These are phyloP conservation scores for Solenopsis fugax DNA, from an alignment of 1,140 invertebrate species.

Conservation along the genomic window DNA sequence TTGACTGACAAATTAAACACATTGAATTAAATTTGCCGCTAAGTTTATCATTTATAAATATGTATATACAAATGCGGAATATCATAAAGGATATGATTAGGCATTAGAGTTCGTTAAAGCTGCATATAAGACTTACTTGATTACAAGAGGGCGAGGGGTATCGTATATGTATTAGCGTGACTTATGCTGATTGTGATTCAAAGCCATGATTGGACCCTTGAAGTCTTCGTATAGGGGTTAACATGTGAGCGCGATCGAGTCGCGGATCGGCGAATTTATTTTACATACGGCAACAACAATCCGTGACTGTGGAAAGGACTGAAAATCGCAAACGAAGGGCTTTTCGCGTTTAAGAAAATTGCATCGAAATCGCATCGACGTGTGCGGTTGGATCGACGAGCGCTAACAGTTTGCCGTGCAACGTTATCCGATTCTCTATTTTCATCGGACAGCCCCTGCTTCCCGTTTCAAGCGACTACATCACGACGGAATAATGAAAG, in stretches of 20 bases:
- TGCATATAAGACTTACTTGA: slow-evolving; percentile 28
- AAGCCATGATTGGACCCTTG: slow-evolving; percentile 75
- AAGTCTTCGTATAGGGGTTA: slow-evolving; percentile 52
- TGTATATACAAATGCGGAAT: slow-evolving; percentile 7
- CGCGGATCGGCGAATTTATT: slow-evolving; percentile 21
- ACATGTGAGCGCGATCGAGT: slow-evolving; percentile 20
- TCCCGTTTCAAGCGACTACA: slow-evolving; percentile 2
- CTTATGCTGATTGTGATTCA: slow-evolving; percentile 54
- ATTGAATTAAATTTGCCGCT: not conserved
- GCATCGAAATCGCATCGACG: slow-evolving; percentile 31
- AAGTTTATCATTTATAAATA: slow-evolving; percentile 1
- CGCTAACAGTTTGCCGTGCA: not conserved
- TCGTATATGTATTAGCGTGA: slow-evolving; percentile 22
- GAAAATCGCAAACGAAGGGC: slow-evolving; percentile 10
- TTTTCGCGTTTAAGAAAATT: slow-evolving; percentile 26
- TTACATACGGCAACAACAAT: not conserved
- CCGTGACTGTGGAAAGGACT: not conserved
- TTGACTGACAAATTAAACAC: not conserved
- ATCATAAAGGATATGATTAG: slow-evolving; percentile 43
- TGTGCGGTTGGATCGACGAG: not conserved
- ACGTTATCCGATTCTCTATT: slow-evolving; percentile 18
- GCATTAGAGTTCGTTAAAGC: slow-evolving; percentile 38
- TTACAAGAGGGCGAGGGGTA: not conserved
- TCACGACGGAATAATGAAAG: slow-evolving; percentile 30
- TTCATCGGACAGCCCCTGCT: not conserved